Percentiles rank a stretch among this genome's conserved stretches.
phyloP scores from a whole-genome alignment of 2,797 vertebrate genomes.

The Pterois miles region DNA sequence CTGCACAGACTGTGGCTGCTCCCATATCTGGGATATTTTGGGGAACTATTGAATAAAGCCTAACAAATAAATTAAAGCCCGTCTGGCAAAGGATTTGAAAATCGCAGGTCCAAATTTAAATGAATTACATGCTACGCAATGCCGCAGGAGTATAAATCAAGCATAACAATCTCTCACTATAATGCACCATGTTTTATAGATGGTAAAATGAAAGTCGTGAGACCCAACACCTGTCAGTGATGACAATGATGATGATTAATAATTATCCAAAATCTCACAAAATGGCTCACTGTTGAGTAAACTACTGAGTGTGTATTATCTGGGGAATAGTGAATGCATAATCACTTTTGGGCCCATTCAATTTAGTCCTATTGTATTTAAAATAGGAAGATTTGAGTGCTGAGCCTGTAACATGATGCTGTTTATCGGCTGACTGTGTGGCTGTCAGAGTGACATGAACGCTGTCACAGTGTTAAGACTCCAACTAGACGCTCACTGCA shows the following conservation, averaged over 20 bases:
- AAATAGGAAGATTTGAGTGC: not conserved
- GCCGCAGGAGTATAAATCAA: no score
- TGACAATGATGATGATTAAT: not conserved
- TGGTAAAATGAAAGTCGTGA: not conserved
- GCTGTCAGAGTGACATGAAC: constrained; percentile 18
- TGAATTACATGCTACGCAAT: no score
- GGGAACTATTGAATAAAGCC: no score
- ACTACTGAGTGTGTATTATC: not conserved
- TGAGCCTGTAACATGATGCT: not conserved
- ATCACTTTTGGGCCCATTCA: not conserved
- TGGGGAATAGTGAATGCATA: not conserved
- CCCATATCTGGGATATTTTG: no score
- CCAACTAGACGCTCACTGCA: constrained; percentile 20
- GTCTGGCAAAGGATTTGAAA: no score
- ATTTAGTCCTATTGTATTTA: not conserved
- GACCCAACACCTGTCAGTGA: not conserved
- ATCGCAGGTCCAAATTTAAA: no score
- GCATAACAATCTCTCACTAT: not conserved
- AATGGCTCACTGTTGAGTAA: not conserved
- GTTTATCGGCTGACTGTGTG: constrained; percentile 5
- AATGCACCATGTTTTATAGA: not conserved
- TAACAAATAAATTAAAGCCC: no score
- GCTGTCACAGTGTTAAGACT: constrained; percentile 20
- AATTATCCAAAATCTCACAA: not conserved
- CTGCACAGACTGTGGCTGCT: no score